Percentiles rank a stretch among this genome's conserved stretches.
Conservation (phyloP, 2,888 invertebrate genomes). For the Margaritifera margaritifera region DNA sequence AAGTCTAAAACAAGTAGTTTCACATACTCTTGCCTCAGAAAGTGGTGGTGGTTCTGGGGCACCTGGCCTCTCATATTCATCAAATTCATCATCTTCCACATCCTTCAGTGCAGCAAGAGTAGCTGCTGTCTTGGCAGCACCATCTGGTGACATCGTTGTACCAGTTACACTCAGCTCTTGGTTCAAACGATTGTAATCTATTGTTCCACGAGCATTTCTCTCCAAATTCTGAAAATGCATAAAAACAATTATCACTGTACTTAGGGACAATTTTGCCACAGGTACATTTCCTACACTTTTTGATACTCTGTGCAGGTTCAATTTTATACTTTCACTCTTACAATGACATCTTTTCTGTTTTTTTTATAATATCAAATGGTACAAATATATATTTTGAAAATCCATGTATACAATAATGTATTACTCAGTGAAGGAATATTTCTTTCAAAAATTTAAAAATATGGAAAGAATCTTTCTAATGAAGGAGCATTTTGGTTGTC, state of each 20-base stretch:
- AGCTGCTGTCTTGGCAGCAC: slow-evolving; percentile 38
- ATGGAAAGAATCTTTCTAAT: too few relatives aligned
- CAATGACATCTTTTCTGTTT: too few relatives aligned
- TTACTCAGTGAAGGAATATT: too few relatives aligned
- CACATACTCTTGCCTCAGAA: not conserved
- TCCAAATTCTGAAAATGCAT: slow-evolving; percentile 54
- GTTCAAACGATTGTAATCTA: slow-evolving; percentile 64
- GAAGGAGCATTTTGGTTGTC: too few relatives aligned
- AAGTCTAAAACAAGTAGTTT: too few relatives aligned
- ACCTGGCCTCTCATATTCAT: slow-evolving; percentile 7
- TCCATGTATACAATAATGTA: too few relatives aligned
- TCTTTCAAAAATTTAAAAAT: too few relatives aligned
- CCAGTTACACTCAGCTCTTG: slow-evolving; percentile 63
- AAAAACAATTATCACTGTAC: not conserved
- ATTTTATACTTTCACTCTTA: not conserved
- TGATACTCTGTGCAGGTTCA: not conserved
- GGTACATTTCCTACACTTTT: not conserved
- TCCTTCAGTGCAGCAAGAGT: slow-evolving; percentile 47
- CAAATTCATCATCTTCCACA: slow-evolving; percentile 43
- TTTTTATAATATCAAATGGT: too few relatives aligned
- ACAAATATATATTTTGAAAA: too few relatives aligned
- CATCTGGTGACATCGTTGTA: slow-evolving; percentile 54
- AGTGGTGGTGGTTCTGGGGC: slow-evolving; percentile 3
- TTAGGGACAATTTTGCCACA: not conserved
- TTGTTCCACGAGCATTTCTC: slow-evolving; percentile 55